These are phyloP conservation scores for Pasiphila rectangulata DNA, from an alignment of 2,888 invertebrate species.

Conservation along the genomic window DNA sequence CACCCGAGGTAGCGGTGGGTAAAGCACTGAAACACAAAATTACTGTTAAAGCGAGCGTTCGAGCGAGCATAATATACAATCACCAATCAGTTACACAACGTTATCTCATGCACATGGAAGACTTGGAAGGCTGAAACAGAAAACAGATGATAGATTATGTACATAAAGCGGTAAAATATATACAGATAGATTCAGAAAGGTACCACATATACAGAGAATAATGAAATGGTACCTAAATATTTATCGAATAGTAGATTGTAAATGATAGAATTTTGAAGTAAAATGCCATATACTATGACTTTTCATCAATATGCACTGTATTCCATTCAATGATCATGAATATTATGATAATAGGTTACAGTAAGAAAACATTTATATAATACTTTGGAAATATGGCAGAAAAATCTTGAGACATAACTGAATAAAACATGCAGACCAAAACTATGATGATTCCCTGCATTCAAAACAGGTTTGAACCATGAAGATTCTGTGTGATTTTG, in stretches of 20 bases:
- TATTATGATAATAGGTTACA: too few relatives aligned
- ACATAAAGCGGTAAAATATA: slow-evolving; percentile 47
- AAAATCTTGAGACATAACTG: too few relatives aligned
- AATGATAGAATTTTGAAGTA: slow-evolving; percentile 15
- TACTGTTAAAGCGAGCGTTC: slow-evolving; percentile 5
- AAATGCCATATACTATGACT: too few relatives aligned
- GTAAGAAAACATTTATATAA: too few relatives aligned
- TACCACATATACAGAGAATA: slow-evolving; percentile 2
- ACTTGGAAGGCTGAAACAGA: slow-evolving; percentile 79
- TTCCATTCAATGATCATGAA: too few relatives aligned
- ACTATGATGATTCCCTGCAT: too few relatives aligned
- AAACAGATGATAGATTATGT: slow-evolving; percentile 74
- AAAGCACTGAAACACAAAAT: slow-evolving; percentile 86
- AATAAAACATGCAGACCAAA: too few relatives aligned
- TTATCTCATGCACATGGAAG: slow-evolving; percentile 75
- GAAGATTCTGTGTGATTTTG: not conserved
- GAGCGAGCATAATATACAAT: slow-evolving; percentile 32
- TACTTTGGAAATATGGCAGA: too few relatives aligned
- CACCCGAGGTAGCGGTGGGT: slow-evolving; percentile 96
- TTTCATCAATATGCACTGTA: too few relatives aligned
- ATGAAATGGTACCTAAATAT: slow-evolving; percentile 1
- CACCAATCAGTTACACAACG: slow-evolving; percentile 54
- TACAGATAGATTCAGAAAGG: slow-evolving; percentile 17
- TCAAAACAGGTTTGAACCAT: too few relatives aligned
- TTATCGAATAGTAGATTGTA: not conserved